Evolutionary conservation across 1,140 invertebrate genomes (phyloP), one percentile per base, ranked within the genome.

Genomic region (Mercenaria mercenaria): DNA sequence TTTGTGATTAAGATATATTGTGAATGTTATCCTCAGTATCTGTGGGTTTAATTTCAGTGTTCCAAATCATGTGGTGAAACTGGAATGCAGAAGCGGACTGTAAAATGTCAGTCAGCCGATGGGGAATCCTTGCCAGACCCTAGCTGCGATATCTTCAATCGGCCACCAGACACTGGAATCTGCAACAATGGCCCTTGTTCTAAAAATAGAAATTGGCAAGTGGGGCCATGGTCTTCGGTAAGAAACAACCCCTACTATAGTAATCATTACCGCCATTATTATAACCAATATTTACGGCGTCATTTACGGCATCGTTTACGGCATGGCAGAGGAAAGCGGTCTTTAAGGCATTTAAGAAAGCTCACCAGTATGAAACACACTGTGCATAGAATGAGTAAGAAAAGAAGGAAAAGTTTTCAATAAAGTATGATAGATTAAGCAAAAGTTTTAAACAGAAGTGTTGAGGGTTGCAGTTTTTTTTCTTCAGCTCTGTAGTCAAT

Each of bases 161-260:
- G 96, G 94, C 97, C 97, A 18, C 74, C 92, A 23, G 95, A 92
- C 1, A 94, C 95, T 43, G 94, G 97, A 84, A 92, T 91, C 41
- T 97, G 97, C 92, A 96, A 96, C 94, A 91, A 96, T 37, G 96
- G 96, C 23, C 96, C 96, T 41, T 97, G 97, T 93, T 93, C 95
- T 61, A 96, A 96, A 82, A 87, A 96, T 47, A 97, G 96, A 95
- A 95, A 96, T 56, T 97, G 97, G 97, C 95, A 93, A 50, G 87
- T 96, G 43, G 96, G 96, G 18, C 92, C 96, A 1, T 97, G 97
- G 97, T 96, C 93, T 86, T 94, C 96, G 92, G 97, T 97, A 95
- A 95, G 93, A 88, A 88, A 87, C 56, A 18, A 72, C 64, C 56
- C 69, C 67, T 76, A 82, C 39, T 61, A 83, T 76, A 32, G 39